Evolutionary conservation across 2,113 vertebrate species (phyloP), one percentile per base, ranked within the genome.

Genomic region (Tichodroma muraria): DNA sequence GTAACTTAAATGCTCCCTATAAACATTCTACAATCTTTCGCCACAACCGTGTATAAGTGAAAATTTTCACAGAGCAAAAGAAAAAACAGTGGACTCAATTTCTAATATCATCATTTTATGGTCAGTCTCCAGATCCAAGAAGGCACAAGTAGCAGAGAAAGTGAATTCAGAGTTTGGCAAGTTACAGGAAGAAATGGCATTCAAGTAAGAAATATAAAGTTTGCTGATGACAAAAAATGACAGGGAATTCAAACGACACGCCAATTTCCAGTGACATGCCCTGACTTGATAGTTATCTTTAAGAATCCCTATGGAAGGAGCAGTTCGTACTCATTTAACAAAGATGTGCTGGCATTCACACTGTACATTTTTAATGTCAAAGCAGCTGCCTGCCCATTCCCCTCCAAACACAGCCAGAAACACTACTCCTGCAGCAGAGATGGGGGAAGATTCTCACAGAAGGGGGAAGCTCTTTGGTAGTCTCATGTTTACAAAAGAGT

Each of bases 401-500:
- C 66, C 57, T 81, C 57, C 59, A 61, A 91, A 77, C 70, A 61
- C 35, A 47, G 56, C 14, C 38, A 86, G 56, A 73, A 92, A 86
- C 71, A 40, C 20, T 22, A 20, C 35, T 73, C 24, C 31, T 44
- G 72, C 56, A 83, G 47, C 8, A 6, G 82, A 75, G 27, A 76
- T 7, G 13, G 54, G 70, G 23, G 10, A 72, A 70, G 68, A 72
- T 85, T 82, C 77, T 45, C 66, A 81, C 8, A 40, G 47, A 82
- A 80, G 37, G 79, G 28, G 63, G 87, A 92, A 95, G 87, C 37
- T 92, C 25, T 44, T 91, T 4, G 2, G 25, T 72, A 83, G 79
- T 42, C 42, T 91, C 22, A 24, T 86, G 80, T 95, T 97, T 97
- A 97, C 76, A 24, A 16, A 75, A 64, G 53, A 80, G 76, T 88